Conservation (phyloP, 1,140 invertebrate genomes). For the Manduca sexta region DNA sequence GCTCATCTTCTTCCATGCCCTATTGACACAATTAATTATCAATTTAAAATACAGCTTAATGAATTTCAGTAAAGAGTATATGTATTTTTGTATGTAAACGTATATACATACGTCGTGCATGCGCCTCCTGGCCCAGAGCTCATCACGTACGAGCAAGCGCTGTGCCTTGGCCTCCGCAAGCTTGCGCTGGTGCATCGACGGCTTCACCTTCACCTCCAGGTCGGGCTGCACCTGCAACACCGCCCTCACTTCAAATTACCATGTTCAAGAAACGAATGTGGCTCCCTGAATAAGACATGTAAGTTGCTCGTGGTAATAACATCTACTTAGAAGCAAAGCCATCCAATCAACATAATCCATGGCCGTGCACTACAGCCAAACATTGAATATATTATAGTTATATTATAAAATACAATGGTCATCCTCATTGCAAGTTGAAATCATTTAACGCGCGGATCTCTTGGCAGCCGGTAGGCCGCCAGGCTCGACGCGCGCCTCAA, state of each 20-base stretch:
- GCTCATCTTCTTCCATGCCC: slow-evolving; percentile 82
- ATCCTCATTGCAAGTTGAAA: slow-evolving; percentile 53
- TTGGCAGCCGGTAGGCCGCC: slow-evolving; percentile 39
- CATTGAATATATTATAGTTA: too few species aligned
- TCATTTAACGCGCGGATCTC: slow-evolving; percentile 63
- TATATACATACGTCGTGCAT: slow-evolving; percentile 73
- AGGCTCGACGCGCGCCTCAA: slow-evolving; percentile 67
- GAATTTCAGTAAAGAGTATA: too few species aligned
- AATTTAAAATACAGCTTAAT: slow-evolving; percentile 2
- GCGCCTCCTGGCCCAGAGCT: slow-evolving; percentile 77
- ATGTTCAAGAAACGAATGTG: too few species aligned
- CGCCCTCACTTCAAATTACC: neutral
- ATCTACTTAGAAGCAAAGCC: too few species aligned
- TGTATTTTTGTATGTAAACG: too few species aligned
- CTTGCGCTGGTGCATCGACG: slow-evolving; percentile 89
- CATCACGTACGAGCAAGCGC: slow-evolving; percentile 81
- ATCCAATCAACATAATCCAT: too few species aligned
- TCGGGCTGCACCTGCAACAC: slow-evolving; percentile 81
- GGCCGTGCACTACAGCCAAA: too few species aligned
- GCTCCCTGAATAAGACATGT: too few species aligned
- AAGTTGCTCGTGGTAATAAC: too few species aligned
- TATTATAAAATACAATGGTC: too few species aligned
- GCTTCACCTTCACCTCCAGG: slow-evolving; percentile 96
- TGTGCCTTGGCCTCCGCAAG: slow-evolving; percentile 91
- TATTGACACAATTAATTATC: slow-evolving; percentile 26